Evolutionary conservation across 1,140 invertebrate genomes (phyloP), one percentile per base, ranked within the genome.

Genomic region (Halictus rubicundus): DNA sequence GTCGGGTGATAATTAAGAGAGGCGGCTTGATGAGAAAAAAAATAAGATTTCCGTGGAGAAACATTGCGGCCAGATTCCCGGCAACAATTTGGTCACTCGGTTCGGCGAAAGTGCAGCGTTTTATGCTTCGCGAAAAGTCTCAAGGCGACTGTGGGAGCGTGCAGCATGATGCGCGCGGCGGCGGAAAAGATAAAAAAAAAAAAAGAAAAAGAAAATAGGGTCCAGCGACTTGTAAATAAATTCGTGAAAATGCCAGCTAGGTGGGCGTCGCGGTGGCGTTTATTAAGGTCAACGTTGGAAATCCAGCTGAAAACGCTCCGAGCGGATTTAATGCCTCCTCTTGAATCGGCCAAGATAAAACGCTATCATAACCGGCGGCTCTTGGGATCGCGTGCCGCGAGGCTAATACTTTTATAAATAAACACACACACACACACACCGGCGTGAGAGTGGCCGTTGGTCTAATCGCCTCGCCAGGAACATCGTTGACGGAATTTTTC

Each of bases 341-440:
- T 54, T 32, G 71, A 73, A 52, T 64, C 39, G 7, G 25, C n/a
- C 10, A 27, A 52, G 61, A 74, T 74, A 74, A 52, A 74, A 74
- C 52, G 49, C 27, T 65, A 54, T 74, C 61, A 49, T 63, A 73
- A 52, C 19, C n/a, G 39, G 32, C 19, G 32, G 46, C 37, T 68
- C 23, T 46, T 27, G 12, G 23, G 37, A 59, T 46, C 52, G 64
- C 65, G 37, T 76, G 73, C 52, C 27, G 73, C 1, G 10, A 3
- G 3, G 10, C 25, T 59, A 39, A 76, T 68, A n/a, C 39, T 60
- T 46, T 81, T 69, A 70, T 82, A 68, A 82, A 75, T 82, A 82
- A 81, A 66, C 71, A 61, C n/a, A 12, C 16, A 21, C 49, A 7
- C 5, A 8, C 2, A 0, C 1, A 4, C 32, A 32, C 3, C 2